A percentile compares a stretch with the other conserved stretches of the same genome.
Evolutionary conservation across 2,888 invertebrate species (phyloP).

Genomic region (Drosophila pseudotalamancana): DNA sequence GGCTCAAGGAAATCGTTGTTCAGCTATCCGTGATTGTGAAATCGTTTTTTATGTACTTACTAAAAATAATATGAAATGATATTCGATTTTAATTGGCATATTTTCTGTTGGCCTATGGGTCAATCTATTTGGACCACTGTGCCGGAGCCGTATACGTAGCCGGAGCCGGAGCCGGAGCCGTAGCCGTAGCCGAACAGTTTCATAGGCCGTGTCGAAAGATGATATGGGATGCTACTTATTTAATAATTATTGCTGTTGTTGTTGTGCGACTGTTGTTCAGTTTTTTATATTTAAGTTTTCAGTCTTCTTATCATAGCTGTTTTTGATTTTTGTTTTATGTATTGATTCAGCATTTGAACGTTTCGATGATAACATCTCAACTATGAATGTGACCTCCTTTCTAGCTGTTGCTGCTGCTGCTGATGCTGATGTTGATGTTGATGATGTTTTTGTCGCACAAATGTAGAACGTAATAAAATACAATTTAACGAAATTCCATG

Average conservation of each 20-base stretch:
- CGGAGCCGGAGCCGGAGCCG: background rate
- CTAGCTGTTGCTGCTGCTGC: slow-evolving; percentile 43
- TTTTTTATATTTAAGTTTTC: slow-evolving; percentile 81
- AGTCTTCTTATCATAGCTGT: slow-evolving; percentile 82
- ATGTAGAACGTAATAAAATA: slow-evolving; percentile 30
- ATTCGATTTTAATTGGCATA: slow-evolving; percentile 11
- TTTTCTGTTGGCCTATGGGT: slow-evolving; percentile 1
- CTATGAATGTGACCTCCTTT: slow-evolving; percentile 82
- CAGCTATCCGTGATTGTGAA: background rate
- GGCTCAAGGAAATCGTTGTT: too few species aligned
- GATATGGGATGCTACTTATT: slow-evolving; percentile 70
- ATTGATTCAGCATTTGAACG: slow-evolving; percentile 83
- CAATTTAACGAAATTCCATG: slow-evolving; percentile 7
- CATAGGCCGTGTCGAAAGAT: slow-evolving; percentile 51
- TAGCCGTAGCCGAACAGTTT: slow-evolving; percentile 36
- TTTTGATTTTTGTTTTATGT: slow-evolving; percentile 68
- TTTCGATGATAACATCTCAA: slow-evolving; percentile 82
- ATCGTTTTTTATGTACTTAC: background rate
- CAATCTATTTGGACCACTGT: slow-evolving; percentile 20
- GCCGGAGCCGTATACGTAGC: background rate
- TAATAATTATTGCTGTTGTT: slow-evolving; percentile 63
- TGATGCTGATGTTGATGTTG: too few species aligned
- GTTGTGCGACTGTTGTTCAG: slow-evolving; percentile 55
- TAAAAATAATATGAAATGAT: background rate
- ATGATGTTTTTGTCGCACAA: slow-evolving; percentile 23